These are phyloP conservation scores for Propithecus perrieri DNA, from an alignment of 2,797 vertebrate genomes.

Conservation along the genomic window DNA sequence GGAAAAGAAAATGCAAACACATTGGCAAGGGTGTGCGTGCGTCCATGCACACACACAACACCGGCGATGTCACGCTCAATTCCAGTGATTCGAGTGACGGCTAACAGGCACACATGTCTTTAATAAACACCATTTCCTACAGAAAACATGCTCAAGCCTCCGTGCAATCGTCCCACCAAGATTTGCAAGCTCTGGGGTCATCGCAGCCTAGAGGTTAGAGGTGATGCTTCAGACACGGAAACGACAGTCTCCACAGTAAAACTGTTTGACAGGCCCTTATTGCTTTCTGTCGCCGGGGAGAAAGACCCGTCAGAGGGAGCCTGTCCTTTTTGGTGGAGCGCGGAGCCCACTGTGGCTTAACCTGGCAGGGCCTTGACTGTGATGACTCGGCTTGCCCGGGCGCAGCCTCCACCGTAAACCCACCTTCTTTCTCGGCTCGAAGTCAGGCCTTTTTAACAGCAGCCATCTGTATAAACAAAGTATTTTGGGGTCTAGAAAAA, in stretches of 20 bases:
- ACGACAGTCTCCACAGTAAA: neutral
- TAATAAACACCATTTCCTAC: neutral
- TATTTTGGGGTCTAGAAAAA: neutral
- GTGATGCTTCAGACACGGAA: neutral
- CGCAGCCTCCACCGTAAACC: neutral
- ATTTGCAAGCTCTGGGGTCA: neutral
- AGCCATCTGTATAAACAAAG: constrained; percentile 23
- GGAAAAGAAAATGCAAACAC: neutral
- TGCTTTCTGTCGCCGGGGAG: fast-evolving
- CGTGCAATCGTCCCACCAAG: neutral
- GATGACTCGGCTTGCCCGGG: fast-evolving
- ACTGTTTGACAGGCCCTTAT: neutral
- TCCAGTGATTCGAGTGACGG: neutral
- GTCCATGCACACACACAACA: fast-evolving
- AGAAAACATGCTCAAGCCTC: fast-evolving
- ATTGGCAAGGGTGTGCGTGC: fast-evolving
- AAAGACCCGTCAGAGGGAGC: fast-evolving
- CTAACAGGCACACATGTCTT: neutral
- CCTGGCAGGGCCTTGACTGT: neutral
- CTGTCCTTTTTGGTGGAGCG: neutral
- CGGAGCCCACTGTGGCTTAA: fast-evolving
- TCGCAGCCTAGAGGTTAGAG: neutral
- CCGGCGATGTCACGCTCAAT: fast-evolving
- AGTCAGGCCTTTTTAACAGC: neutral
- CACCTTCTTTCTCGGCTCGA: fast-evolving